Evolutionary conservation across 2,888 invertebrate genomes (phyloP).

Genomic region (Ethmia dodecea): DNA sequence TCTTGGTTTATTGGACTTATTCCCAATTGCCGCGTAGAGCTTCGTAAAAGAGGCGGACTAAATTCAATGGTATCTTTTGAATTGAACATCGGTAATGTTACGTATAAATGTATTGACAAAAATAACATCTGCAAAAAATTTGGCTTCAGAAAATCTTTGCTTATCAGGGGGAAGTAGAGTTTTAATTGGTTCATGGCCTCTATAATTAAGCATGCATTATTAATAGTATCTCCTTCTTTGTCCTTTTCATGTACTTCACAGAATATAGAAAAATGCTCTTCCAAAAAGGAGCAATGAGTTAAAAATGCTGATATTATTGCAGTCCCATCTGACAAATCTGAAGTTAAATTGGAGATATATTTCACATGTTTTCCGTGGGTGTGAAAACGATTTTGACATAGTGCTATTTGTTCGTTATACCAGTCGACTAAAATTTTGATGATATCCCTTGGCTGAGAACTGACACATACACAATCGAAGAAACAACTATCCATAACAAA

Average conservation of each 20-base stretch:
- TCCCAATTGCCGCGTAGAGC: conserved; percentile 47
- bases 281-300: conserved; percentile 78
- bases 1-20: conserved; percentile 61
- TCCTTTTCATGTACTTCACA: conserved; percentile 53
- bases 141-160: conserved; percentile 69
- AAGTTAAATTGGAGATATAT: conserved; percentile 60
- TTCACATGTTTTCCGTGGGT: conserved; percentile 36
- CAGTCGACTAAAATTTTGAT: conserved; percentile 50
- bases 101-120: conserved; percentile 74
- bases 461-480: conserved; percentile 61
- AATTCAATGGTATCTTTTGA: conserved; percentile 61
- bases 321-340: conserved; percentile 74
- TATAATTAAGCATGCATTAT: conserved; percentile 77
- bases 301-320: conserved; percentile 73
- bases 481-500: conserved; percentile 71
- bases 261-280: conserved; percentile 55
- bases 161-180: conserved; percentile 72
- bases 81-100: conserved; percentile 70
- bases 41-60: conserved; percentile 60
- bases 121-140: conserved; percentile 78
- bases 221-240: conserved; percentile 57
- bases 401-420: conserved; percentile 50
- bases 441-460: conserved; percentile 43
- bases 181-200: conserved; percentile 73
- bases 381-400: conserved; percentile 37